phyloP scores from a whole-genome alignment of 1,140 invertebrate species.

The Phymorhynchus buccinoides region DNA sequence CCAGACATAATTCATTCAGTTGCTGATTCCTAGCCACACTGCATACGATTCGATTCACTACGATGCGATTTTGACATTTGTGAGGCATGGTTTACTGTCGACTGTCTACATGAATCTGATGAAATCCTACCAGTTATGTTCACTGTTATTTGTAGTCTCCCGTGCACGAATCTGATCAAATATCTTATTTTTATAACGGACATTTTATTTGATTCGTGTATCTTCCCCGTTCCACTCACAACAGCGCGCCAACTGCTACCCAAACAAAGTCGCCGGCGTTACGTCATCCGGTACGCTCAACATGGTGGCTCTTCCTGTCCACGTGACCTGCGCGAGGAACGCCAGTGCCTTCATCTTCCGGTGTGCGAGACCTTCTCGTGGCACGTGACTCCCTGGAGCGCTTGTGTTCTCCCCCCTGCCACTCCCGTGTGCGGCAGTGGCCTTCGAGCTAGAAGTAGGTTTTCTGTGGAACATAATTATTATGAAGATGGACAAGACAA shows the following conservation, averaged over 20 bases:
- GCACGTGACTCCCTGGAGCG: slow-evolving; percentile 77
- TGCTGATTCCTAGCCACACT: too few relatives aligned
- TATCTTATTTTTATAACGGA: background rate
- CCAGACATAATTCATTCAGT: too few relatives aligned
- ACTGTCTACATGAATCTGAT: too few relatives aligned
- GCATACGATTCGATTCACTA: too few relatives aligned
- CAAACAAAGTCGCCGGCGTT: slow-evolving; percentile 68
- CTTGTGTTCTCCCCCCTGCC: slow-evolving; percentile 76
- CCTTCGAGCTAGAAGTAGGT: slow-evolving; percentile 78
- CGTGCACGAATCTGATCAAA: too few relatives aligned
- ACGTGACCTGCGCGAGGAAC: slow-evolving; percentile 70
- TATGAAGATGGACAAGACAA: too few relatives aligned
- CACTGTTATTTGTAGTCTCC: too few relatives aligned
- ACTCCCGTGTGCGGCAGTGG: slow-evolving; percentile 77
- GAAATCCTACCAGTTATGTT: too few relatives aligned
- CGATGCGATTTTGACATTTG: too few relatives aligned
- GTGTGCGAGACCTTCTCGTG: slow-evolving; percentile 71
- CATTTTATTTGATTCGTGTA: background rate
- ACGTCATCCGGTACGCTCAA: slow-evolving; percentile 71
- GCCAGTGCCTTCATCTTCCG: slow-evolving; percentile 72
- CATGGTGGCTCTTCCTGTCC: slow-evolving; percentile 72
- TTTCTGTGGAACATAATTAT: too few relatives aligned
- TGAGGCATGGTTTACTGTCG: too few relatives aligned
- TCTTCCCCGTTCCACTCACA: background rate
- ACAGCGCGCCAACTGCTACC: slow-evolving; percentile 65